Evolutionary conservation across 2,888 invertebrate species (phyloP), one percentile per base, ranked within the genome.

Genomic region (Fragum fragum): DNA sequence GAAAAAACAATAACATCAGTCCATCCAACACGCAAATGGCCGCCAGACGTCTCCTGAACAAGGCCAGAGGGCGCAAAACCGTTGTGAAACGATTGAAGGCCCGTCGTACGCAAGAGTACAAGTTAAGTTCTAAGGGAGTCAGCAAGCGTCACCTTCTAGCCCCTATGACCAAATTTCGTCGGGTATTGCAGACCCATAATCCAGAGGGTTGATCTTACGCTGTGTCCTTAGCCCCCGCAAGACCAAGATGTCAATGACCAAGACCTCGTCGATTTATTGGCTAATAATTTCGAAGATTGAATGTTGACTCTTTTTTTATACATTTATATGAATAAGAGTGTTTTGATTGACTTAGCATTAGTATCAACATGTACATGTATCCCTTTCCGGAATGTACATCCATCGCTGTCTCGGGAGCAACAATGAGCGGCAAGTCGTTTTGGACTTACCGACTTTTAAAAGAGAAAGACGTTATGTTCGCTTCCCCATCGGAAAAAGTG

Each of bases 351-450:
- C n/a, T n/a, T n/a, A n/a, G n/a, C n/a, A 5, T 21, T 47, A 47
- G 16, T n/a, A 7, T 21, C 59, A 57, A 26, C 36, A 9, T 36
- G 36, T 16, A 72, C 7, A 72, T 80, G 75, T 79, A 76, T 77
- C 75, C 83, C 36, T 83, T 80, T 39, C 72, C 77, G 29, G 47
- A 63, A 23, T 75, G 77, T 36, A 80, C 83, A 55, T 76, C 77
- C 7, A 83, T 78, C 11, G 52, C 55, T 18, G 66, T 83, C 0
- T 47, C 63, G 14, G 78, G 73, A 36, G 79, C 79, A 28, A 83
- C 83, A 5, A n/a, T 57, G 36, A 59, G 59, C 23, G 59, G 59
- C 1, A 72, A 72, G n/a, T 29, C 59, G 1, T 72, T 21, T 59
- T 72, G 59, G 59, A 39, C 39, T 9, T 59, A 28, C 36, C 57